A percentile compares a stretch with the other conserved stretches of the same genome.
These are phyloP conservation scores for Synanthedon myopaeformis DNA, from an alignment of 2,888 invertebrate genomes.

Conservation along the genomic window DNA sequence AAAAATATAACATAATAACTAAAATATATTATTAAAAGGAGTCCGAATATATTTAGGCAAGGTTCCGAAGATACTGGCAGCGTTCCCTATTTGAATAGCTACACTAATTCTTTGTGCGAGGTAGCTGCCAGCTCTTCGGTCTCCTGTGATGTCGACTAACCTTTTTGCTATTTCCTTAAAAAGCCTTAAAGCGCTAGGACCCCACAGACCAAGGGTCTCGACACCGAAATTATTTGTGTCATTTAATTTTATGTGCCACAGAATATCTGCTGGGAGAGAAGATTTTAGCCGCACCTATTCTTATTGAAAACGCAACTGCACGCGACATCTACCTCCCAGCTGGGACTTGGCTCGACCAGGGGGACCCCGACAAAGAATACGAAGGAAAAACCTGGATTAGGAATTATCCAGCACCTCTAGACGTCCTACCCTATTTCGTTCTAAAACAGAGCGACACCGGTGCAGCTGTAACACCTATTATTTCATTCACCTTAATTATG, in stretches of 20 bases:
- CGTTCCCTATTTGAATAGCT: no score
- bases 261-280: slow-evolving; percentile 84
- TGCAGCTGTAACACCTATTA: slow-evolving; percentile 14
- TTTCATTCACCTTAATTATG: slow-evolving; percentile 22
- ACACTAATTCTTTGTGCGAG: no score
- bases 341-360: slow-evolving; percentile 80
- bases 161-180: no score
- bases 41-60: no score
- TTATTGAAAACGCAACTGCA: slow-evolving; percentile 68
- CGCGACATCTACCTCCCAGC: slow-evolving; percentile 82
- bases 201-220: no score
- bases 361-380: slow-evolving; percentile 41
- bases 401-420: slow-evolving; percentile 75
- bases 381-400: slow-evolving; percentile 73
- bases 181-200: no score
- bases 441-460: slow-evolving; percentile 15
- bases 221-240: no score
- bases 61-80: no score
- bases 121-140: no score
- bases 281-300: slow-evolving; percentile 82
- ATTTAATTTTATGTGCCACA: slow-evolving; percentile 33
- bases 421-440: slow-evolving; percentile 77
- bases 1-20: no score
- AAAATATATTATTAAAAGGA: no score
- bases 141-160: no score